Evolutionary conservation across 2,888 invertebrate species (phyloP).

Genomic region (Drosophila meridiana): DNA sequence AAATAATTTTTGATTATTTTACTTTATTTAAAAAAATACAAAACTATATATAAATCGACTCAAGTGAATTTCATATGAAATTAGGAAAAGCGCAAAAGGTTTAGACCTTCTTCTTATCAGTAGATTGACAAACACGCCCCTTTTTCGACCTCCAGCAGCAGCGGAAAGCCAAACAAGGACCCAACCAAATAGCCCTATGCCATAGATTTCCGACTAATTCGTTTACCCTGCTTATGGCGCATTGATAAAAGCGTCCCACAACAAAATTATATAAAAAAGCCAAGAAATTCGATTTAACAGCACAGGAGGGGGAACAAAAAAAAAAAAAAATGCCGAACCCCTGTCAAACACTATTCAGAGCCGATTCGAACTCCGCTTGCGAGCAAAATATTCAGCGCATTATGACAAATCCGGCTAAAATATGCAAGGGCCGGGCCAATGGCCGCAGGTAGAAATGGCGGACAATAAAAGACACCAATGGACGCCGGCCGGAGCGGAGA

Average conservation of each 20-base stretch:
- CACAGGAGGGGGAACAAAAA: constrained; percentile 1
- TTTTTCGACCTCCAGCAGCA: background rate
- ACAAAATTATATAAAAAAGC: constrained; percentile 4
- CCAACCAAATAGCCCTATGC: constrained; percentile 23
- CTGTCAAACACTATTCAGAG: constrained; percentile 61
- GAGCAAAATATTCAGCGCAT: constrained; percentile 75
- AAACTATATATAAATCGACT: background rate
- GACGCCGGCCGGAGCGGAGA: constrained; percentile 21
- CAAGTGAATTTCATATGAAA: background rate
- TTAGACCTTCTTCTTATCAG: constrained; percentile 26
- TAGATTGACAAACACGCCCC: constrained; percentile 4
- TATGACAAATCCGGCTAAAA: constrained; percentile 79
- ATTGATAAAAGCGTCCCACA: constrained; percentile 51
- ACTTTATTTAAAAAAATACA: background rate
- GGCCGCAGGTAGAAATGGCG: constrained; percentile 68
- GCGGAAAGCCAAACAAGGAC: constrained; percentile 11
- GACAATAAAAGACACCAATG: constrained; percentile 36
- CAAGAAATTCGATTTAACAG: constrained; percentile 68
- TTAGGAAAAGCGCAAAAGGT: background rate
- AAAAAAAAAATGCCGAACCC: constrained; percentile 17
- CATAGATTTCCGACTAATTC: constrained; percentile 59
- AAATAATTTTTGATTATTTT: no score
- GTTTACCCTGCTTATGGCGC: constrained; percentile 60
- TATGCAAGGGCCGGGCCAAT: constrained; percentile 73
- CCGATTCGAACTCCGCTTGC: constrained; percentile 12